These are phyloP conservation scores for Pelecanoides urinatrix DNA, from an alignment of 2,113 vertebrate species.

Conservation along the genomic window DNA sequence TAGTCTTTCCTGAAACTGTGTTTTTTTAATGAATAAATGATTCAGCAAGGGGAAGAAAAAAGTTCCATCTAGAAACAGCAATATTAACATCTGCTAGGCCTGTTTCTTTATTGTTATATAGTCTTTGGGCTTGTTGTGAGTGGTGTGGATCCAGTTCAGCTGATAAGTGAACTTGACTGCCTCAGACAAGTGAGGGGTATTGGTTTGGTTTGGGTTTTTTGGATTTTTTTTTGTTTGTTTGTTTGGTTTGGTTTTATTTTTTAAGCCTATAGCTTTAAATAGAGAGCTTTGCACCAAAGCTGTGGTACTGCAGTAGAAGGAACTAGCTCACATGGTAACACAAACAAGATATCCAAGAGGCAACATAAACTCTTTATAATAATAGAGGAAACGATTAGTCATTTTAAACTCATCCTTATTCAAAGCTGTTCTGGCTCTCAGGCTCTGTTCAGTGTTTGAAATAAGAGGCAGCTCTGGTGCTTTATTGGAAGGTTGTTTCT, in stretches of 20 bases:
- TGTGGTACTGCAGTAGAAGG: neutral
- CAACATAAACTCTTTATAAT: neutral
- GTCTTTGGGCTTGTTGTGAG: neutral
- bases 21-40: slow-evolving; percentile 49
- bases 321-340: neutral
- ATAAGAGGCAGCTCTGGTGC: neutral
- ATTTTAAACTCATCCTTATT: slow-evolving; percentile 24
- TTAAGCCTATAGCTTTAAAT: neutral
- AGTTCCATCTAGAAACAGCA: neutral
- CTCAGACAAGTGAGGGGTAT: neutral
- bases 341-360: neutral
- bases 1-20: slow-evolving; percentile 15
- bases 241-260: neutral
- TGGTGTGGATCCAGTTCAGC: neutral
- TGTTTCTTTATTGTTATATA: neutral
- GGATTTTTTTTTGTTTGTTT: too few species aligned
- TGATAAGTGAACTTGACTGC: neutral
- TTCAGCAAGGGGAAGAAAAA: neutral
- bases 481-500: neutral
- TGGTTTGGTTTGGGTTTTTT: neutral
- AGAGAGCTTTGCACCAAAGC: neutral
- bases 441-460: slow-evolving; percentile 1
- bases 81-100: neutral
- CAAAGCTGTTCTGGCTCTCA: neutral
- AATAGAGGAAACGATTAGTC: neutral